phyloP scores from a whole-genome alignment of 2,113 vertebrate genomes.

The Pseudorasbora parva region DNA sequence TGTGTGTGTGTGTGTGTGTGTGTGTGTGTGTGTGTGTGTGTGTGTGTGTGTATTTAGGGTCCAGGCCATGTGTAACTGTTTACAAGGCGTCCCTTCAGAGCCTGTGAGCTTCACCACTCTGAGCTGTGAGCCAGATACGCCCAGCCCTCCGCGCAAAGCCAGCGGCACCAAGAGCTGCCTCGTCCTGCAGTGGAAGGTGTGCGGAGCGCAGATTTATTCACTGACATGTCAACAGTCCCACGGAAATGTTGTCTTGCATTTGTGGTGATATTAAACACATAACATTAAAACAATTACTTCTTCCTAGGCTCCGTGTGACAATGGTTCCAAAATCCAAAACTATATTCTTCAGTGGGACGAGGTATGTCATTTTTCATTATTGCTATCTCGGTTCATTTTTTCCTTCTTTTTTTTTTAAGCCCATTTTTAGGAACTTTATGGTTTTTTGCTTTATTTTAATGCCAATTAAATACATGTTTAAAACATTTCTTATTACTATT shows the following conservation, averaged over 20 bases:
- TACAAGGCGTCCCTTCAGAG: constrained; percentile 89
- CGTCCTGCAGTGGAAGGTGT: constrained; percentile 92
- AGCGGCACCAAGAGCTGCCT: constrained; percentile 94
- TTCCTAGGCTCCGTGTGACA: constrained; percentile 90
- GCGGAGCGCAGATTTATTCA: constrained; percentile 37
- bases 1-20: not conserved
- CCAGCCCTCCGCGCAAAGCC: constrained; percentile 87
- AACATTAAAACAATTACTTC: not conserved
- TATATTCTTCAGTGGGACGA: constrained; percentile 96
- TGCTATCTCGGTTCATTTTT: not conserved
- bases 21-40: not conserved
- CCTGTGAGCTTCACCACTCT: constrained; percentile 89
- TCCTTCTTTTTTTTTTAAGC: not conserved
- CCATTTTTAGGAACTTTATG: not conserved
- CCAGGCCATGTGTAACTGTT: constrained; percentile 84
- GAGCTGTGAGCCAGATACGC: constrained; percentile 90
- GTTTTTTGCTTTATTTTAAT: not conserved
- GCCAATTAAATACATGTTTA: not conserved
- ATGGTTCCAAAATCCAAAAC: constrained; percentile 95
- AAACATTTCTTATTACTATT: not conserved
- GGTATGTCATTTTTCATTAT: constrained; percentile 69
- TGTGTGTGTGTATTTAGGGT: constrained; percentile 76
- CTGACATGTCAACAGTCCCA: not conserved
- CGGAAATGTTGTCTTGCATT: not conserved
- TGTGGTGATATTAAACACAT: not conserved